phyloP scores from a whole-genome alignment of 1,140 invertebrate genomes.

The Drosophila nigromelanica region DNA sequence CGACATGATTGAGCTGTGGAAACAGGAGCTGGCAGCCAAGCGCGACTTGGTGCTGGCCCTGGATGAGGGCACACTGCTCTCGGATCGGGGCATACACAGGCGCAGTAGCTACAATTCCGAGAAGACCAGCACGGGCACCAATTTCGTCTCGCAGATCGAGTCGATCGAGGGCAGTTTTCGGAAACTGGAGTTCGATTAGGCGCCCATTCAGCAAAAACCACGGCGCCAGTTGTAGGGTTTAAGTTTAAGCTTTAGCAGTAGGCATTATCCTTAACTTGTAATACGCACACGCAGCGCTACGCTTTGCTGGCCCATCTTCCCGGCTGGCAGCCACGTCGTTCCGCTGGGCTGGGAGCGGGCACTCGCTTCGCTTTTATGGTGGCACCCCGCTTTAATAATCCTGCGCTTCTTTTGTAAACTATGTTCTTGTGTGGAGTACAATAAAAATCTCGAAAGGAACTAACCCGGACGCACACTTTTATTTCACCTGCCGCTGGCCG shows the following conservation, averaged over 20 bases:
- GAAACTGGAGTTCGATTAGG: slow-evolving; percentile 89
- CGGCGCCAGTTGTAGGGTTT: slow-evolving; percentile 6
- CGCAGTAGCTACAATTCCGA: slow-evolving; percentile 84
- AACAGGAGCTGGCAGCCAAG: slow-evolving; percentile 86
- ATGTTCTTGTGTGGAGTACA: slow-evolving; percentile 60
- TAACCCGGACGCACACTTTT: slow-evolving; percentile 26
- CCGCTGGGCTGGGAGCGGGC: slow-evolving; percentile 27
- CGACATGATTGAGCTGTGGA: slow-evolving; percentile 91
- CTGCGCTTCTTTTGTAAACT: slow-evolving; percentile 70
- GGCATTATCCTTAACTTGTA: slow-evolving; percentile 58
- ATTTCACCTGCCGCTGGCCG: slow-evolving; percentile 24
- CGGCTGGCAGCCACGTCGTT: slow-evolving; percentile 10
- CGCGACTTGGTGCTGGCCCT: slow-evolving; percentile 87
- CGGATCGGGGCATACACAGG: slow-evolving; percentile 84
- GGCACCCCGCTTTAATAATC: slow-evolving; percentile 73
- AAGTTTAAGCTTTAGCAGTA: slow-evolving; percentile 51
- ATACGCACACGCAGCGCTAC: slow-evolving; percentile 53
- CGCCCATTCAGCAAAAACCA: neutral
- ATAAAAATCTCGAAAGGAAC: slow-evolving; percentile 63
- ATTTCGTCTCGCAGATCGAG: slow-evolving; percentile 78
- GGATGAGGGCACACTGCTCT: slow-evolving; percentile 89
- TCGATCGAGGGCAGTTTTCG: slow-evolving; percentile 88
- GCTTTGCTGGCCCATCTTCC: slow-evolving; percentile 57
- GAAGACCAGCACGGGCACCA: slow-evolving; percentile 73
- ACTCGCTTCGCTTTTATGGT: slow-evolving; percentile 66